Conservation (phyloP, 2,113 vertebrate genomes). For the Peucedramus taeniatus region DNA sequence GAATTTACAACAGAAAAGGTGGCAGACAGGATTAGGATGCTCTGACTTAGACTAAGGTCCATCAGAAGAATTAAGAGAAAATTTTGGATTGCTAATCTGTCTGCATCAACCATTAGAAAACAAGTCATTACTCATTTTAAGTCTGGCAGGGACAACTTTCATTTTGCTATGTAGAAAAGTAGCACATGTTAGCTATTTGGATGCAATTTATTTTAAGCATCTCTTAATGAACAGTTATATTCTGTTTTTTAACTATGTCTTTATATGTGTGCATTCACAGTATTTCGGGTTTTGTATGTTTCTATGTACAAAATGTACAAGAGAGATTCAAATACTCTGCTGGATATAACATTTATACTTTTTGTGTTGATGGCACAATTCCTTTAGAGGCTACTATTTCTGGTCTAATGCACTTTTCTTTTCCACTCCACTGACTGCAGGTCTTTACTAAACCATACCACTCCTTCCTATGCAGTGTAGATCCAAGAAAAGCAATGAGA, state of each 20-base stretch:
- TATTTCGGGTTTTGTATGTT: background rate
- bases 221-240: rapidly evolving
- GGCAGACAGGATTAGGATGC: background rate
- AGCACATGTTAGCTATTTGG: rapidly evolving
- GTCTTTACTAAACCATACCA: background rate
- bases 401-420: background rate
- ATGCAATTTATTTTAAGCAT: background rate
- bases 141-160: background rate
- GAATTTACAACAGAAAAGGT: background rate
- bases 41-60: background rate
- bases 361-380: background rate
- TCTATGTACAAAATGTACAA: background rate
- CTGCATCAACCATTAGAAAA: background rate
- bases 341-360: background rate
- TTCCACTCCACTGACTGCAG: background rate
- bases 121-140: background rate
- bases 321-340: background rate
- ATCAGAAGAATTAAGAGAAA: background rate
- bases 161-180: background rate
- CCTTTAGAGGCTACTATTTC: background rate
- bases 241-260: background rate
- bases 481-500: background rate
- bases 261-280: background rate
- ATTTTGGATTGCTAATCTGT: background rate
- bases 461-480: background rate